Base-by-base conservation (phyloP, 2,797 vertebrate genomes). In the Cetoscarus ocellatus region DNA sequence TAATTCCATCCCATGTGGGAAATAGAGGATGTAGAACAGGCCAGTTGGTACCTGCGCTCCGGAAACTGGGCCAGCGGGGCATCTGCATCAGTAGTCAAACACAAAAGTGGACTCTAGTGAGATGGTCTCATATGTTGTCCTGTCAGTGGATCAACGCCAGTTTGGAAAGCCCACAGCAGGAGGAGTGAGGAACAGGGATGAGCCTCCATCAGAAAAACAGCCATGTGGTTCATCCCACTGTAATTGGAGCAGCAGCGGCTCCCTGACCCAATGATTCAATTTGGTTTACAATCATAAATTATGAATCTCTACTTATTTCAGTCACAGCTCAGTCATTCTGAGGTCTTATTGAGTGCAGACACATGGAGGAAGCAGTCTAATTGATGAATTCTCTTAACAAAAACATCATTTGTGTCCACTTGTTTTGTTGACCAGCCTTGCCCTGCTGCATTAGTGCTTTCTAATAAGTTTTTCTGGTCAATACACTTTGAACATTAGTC, bases 1-100 rank as follows among this genome's bases (percentile, higher is more conserved):
- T 61, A 42, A 18, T 60, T 48, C 12, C 35, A 39, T 52, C 66
- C 12, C 45, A 27, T 59, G 36, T 42, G 47, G 61, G 59, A 47
- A 49, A 51, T 27, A 59, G 8, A 8, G 38, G 42, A 73, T 73
- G 57, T 56, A 13, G 64, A 59, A 44, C 59, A 14, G 18, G 43
- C 44, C 27, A 0, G 58, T 53, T 68, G 50, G 34, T 52, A 60
- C 54, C 51, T 13, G 18, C 4, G 35, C 34, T 39, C 15, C 62
- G 45, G 43, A 67, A 80, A 85, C 48, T 70, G 52, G 80, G 44
- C 62, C 67, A 76, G 47, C 38, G 55, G 76, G 61, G 60, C 73
- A 55, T 72, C 45, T 56, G 67, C 77, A 59, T 71, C 80, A 62
- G 17, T 18, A 44, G 65, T 71, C 74, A 76, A 77, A 77, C 66